Evolutionary conservation across 53 echinoderm and acorn worm species (phyloP), one percentile per base, ranked within the genome.

Genomic region (Echinometra lucunter): DNA sequence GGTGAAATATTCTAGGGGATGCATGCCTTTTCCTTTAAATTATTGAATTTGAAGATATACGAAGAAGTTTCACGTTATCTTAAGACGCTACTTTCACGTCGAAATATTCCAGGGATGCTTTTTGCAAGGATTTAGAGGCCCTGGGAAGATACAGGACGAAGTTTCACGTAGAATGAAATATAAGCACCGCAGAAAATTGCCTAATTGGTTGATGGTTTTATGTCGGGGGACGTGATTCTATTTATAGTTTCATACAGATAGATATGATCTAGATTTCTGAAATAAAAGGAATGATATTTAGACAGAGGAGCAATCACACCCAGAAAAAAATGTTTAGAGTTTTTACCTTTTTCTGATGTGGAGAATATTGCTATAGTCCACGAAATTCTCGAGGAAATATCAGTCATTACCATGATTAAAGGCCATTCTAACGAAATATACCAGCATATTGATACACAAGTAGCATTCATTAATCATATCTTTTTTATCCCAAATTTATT

Each of bases 1-100:
- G 45, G 25, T 85, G 85, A 85, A 85, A 85, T 85, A 28, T 49
- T 85, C 49, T 49, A 47, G n/a, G 49, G 85, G 11, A 1, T 82
- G 4, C 32, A 25, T 25, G 28, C 44, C 12, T 25, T 11, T 53
- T 53, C 1, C 13, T 53, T 4, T n/a, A n/a, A 53, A 53, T 2
- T 53, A 53, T 53, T 53, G 53, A 4, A 18, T 63, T 0, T 0
- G 63, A 63, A 63, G 23, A 63, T 58, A 19, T 12, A 12, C 17
- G 15, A 58, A 5, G 58, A 58, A 19, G 6, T 13, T 8, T 8
- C 8, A 13, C 0, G 13, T 47, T 49, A 49, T 12, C 19, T 21
- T n/a, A 15, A 23, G n/a, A 85, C 49, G 85, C 49, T 47, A 85
- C 53, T 85, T 85, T 85, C n/a, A 49, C 37, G 45, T 45, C 49